A percentile compares a stretch with the other conserved stretches of the same genome.
Conservation (phyloP, 2,888 invertebrate species). For the Drosophila rellima region DNA sequence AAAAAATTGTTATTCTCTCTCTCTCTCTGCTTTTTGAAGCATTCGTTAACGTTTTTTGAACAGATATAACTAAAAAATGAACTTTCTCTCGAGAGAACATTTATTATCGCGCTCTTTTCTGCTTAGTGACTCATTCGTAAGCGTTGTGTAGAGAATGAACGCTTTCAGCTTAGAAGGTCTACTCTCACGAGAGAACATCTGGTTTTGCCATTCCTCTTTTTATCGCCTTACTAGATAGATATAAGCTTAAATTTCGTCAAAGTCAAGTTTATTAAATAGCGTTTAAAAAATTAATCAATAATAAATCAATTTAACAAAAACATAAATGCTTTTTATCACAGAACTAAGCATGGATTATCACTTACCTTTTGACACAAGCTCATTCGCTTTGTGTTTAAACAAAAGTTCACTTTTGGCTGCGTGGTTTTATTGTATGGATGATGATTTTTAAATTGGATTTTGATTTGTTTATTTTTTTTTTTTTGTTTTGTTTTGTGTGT, state of each 20-base stretch:
- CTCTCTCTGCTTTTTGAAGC: not conserved
- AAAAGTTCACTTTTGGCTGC: slow-evolving; percentile 44
- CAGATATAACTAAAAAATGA: too few relatives aligned
- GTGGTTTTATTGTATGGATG: slow-evolving; percentile 23
- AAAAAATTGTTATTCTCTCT: too few relatives aligned
- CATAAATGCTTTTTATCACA: not conserved
- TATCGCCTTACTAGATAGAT: not conserved
- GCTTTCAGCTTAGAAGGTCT: too few relatives aligned
- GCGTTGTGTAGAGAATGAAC: not conserved
- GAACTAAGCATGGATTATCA: slow-evolving; percentile 3
- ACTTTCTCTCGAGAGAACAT: too few relatives aligned
- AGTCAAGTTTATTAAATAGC: not conserved
- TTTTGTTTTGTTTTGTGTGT: slow-evolving; percentile 34
- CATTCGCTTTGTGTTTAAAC: slow-evolving; percentile 30
- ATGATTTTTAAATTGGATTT: slow-evolving; percentile 34
- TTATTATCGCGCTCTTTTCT: not conserved
- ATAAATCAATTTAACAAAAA: not conserved
- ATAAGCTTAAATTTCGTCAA: not conserved
- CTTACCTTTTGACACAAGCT: slow-evolving; percentile 57
- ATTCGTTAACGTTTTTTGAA: not conserved
- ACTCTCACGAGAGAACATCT: too few relatives aligned
- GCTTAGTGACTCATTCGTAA: not conserved
- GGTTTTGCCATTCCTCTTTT: not conserved
- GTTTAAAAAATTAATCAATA: not conserved
- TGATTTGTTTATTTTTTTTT: too few relatives aligned